phyloP scores from a whole-genome alignment of 2,797 vertebrate genomes.

The Hirundo rustica region DNA sequence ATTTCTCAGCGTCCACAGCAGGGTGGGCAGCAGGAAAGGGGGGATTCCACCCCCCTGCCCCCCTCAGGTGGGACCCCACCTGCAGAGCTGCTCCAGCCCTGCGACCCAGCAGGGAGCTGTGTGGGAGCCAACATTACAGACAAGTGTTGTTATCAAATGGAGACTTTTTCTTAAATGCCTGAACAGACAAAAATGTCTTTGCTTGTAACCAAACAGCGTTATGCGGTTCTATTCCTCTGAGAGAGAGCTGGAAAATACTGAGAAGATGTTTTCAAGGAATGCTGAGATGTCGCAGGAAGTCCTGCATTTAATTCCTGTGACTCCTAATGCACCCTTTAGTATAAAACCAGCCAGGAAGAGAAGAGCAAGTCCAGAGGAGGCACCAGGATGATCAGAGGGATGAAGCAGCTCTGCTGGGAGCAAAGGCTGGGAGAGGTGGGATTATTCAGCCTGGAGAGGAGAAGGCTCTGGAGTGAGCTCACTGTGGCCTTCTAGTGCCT shows the following conservation, averaged over 20 bases:
- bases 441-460: background rate
- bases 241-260: background rate
- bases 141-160: background rate
- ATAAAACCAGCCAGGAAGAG: background rate
- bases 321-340: background rate
- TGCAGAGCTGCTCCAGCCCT: background rate
- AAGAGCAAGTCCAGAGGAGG: background rate
- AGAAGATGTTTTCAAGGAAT: background rate
- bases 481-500: fast-evolving
- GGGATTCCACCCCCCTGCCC: background rate
- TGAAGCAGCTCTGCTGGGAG: background rate
- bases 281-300: background rate
- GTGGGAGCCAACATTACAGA: fast-evolving
- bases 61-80: background rate
- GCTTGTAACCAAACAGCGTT: background rate
- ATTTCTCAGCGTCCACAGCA: background rate
- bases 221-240: background rate
- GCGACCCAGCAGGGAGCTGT: background rate
- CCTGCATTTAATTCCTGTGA: background rate
- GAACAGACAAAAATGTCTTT: background rate
- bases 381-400: background rate
- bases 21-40: background rate
- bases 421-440: background rate
- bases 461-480: background rate
- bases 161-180: background rate